phyloP scores from a whole-genome alignment of 1,140 invertebrate genomes.

The Onthophagus taurus region DNA sequence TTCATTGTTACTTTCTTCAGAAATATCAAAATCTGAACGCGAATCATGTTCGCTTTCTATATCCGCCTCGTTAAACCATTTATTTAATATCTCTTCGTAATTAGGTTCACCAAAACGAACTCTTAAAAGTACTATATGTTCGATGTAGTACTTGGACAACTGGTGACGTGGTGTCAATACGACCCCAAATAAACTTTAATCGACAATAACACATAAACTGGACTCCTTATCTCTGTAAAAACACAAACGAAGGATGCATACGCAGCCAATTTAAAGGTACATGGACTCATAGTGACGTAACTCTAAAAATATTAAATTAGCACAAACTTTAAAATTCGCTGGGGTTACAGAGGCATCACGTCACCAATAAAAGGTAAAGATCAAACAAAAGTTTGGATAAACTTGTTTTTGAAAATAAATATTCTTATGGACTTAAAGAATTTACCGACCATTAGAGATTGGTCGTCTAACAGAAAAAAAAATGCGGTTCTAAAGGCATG shows the following conservation, averaged over 20 bases:
- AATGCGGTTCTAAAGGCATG: too few species aligned
- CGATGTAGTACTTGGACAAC: not conserved
- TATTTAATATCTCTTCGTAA: not conserved
- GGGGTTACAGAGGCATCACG: too few species aligned
- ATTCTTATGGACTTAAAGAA: too few species aligned
- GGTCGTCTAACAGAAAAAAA: too few species aligned
- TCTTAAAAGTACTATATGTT: not conserved
- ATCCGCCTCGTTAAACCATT: not conserved
- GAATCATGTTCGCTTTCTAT: slow-evolving; percentile 5
- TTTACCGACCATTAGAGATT: too few species aligned
- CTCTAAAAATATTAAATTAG: too few species aligned
- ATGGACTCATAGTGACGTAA: too few species aligned
- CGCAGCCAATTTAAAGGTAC: not conserved
- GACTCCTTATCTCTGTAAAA: not conserved
- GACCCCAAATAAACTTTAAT: not conserved
- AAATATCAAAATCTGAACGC: not conserved
- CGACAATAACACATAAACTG: not conserved
- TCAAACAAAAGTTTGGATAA: too few species aligned
- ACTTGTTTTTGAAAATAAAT: too few species aligned
- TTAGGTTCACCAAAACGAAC: not conserved
- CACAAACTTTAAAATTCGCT: too few species aligned
- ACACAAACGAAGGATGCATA: not conserved
- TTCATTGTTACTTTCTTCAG: slow-evolving; percentile 1
- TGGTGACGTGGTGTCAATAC: not conserved
- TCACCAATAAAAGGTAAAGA: too few species aligned